A percentile compares a stretch with the other conserved stretches of the same genome.
These are phyloP conservation scores for Lymantria monacha DNA, from an alignment of 2,888 invertebrate genomes.

Conservation along the genomic window DNA sequence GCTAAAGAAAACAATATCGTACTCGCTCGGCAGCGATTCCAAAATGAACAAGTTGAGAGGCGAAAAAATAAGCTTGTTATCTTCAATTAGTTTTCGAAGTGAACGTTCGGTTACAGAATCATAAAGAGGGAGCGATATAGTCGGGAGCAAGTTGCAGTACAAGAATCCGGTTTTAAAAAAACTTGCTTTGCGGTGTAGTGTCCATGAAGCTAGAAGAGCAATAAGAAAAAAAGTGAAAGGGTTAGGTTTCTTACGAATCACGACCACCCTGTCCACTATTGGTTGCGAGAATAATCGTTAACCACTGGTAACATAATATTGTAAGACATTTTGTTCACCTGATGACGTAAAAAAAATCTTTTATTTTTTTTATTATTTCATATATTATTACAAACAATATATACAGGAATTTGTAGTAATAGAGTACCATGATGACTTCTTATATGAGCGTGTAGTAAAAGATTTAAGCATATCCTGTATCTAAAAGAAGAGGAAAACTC, in stretches of 20 bases:
- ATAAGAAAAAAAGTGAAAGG: slow-evolving; percentile 44
- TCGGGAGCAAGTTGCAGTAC: slow-evolving; percentile 40
- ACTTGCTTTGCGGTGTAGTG: slow-evolving; percentile 43
- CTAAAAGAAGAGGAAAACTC: too few species aligned
- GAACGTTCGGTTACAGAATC: slow-evolving; percentile 56
- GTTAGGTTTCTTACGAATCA: slow-evolving; percentile 44
- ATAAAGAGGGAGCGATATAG: slow-evolving; percentile 61
- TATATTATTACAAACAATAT: too few species aligned
- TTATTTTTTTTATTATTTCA: too few species aligned
- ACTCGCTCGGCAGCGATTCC: slow-evolving; percentile 47
- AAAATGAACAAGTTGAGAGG: slow-evolving; percentile 55
- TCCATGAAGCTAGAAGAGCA: slow-evolving; percentile 27
- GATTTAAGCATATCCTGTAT: too few species aligned
- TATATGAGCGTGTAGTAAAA: too few species aligned
- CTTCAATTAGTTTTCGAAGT: slow-evolving; percentile 72
- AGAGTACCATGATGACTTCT: too few species aligned
- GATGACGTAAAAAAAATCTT: too few species aligned
- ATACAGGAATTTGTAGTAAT: too few species aligned
- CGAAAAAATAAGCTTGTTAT: slow-evolving; percentile 73
- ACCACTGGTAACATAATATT: too few species aligned
- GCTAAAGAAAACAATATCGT: slow-evolving; percentile 59
- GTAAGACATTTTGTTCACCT: too few species aligned
- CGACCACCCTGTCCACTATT: slow-evolving; percentile 29
- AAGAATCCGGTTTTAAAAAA: slow-evolving; percentile 61
- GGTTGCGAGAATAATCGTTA: background rate